A percentile compares a stretch with the other conserved stretches of the same genome.
Conservation (phyloP, 2,797 vertebrate genomes). For the Centroberyx gerrardi region DNA sequence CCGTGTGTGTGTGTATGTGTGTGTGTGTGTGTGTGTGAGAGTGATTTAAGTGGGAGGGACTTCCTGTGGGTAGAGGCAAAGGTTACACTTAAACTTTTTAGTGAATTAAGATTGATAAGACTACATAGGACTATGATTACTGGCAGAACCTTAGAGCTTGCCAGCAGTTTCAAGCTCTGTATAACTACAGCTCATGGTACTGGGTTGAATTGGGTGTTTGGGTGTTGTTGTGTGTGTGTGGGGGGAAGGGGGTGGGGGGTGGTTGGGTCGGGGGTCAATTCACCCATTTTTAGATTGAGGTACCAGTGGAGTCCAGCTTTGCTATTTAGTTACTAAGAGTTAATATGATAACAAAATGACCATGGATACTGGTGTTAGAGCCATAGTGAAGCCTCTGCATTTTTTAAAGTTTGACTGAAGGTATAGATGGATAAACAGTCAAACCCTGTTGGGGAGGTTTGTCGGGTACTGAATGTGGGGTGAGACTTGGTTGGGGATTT, state of each 20-base stretch:
- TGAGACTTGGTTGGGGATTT: not conserved
- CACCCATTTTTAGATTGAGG: not conserved
- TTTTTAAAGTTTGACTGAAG: too few species aligned
- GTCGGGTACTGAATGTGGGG: constrained; percentile 11
- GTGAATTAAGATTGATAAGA: not conserved
- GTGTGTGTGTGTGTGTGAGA: not conserved
- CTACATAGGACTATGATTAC: not conserved
- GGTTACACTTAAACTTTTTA: constrained; percentile 7
- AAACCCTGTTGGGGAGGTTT: not conserved
- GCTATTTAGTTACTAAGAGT: constrained; percentile 48
- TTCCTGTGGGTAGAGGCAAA: not conserved
- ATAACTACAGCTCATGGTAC: not conserved
- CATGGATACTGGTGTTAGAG: not conserved
- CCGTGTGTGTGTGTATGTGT: constrained; percentile 20
- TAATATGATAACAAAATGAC: constrained; percentile 12
- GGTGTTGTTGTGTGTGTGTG: constrained; percentile 2
- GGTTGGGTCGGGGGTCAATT: too few species aligned
- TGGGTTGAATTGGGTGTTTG: not conserved
- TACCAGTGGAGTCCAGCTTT: constrained; percentile 13
- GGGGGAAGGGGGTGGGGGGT: too few species aligned
- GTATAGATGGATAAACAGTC: constrained; percentile 18
- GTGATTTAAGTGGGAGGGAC: not conserved
- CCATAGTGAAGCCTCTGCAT: not conserved
- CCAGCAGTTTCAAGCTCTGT: not conserved
- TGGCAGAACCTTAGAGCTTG: too few species aligned